A percentile compares a stretch with the other conserved stretches of the same genome.
Evolutionary conservation across 1,140 invertebrate species (phyloP).

Genomic region (Bombus terrestris): DNA sequence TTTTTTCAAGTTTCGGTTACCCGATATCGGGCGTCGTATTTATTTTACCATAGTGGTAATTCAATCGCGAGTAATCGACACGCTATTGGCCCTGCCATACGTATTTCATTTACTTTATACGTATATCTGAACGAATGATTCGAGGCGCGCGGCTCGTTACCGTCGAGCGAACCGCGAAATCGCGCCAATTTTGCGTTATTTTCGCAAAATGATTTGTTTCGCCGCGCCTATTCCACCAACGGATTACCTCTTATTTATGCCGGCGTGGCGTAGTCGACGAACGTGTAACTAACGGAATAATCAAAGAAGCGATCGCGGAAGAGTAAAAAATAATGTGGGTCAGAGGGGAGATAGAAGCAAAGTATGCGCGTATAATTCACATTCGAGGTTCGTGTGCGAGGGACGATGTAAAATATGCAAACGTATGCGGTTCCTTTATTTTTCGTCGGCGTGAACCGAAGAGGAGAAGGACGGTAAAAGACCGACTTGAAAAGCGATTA

Average conservation of each 20-base stretch:
- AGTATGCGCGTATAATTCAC: neutral
- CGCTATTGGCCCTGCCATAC: neutral
- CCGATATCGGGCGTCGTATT: neutral
- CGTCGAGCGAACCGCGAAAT: too few relatives aligned
- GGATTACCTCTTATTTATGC: too few relatives aligned
- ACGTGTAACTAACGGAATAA: neutral
- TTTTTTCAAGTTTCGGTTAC: neutral
- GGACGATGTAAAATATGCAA: constrained; percentile 29
- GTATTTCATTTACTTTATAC: constrained; percentile 4
- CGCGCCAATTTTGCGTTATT: too few relatives aligned
- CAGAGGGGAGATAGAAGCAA: neutral
- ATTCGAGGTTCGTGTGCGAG: neutral
- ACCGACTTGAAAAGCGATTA: neutral
- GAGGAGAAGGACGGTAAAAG: neutral
- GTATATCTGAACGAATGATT: neutral
- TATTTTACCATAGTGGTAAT: constrained; percentile 8
- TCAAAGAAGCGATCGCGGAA: neutral
- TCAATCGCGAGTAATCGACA: constrained; percentile 2
- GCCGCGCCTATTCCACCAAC: too few relatives aligned
- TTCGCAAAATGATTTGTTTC: too few relatives aligned
- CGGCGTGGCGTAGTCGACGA: too few relatives aligned
- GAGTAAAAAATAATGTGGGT: neutral
- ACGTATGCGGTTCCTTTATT: constrained; percentile 20
- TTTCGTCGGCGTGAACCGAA: neutral
- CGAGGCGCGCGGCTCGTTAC: too few relatives aligned